A percentile compares a stretch with the other conserved stretches of the same genome.
phyloP scores from a whole-genome alignment of 2,797 vertebrate genomes.

The Oreochromis grahami region DNA sequence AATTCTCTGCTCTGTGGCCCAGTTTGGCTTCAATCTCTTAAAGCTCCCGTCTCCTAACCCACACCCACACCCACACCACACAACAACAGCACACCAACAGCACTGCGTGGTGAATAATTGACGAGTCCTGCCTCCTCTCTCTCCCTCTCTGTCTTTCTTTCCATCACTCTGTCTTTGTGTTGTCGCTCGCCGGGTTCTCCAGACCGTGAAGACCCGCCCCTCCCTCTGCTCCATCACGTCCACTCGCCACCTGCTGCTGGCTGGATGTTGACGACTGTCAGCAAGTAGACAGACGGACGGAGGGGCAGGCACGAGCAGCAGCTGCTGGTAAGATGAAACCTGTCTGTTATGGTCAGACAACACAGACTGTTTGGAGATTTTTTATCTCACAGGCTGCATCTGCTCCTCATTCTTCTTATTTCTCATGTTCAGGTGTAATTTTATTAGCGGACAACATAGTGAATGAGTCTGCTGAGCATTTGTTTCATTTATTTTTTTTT shows the following conservation, averaged over 20 bases:
- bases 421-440: neutral
- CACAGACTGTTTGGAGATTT: neutral
- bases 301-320: slow-evolving; percentile 8
- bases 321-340: neutral
- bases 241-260: slow-evolving; percentile 26
- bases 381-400: neutral
- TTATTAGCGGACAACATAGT: neutral
- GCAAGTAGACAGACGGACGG: neutral
- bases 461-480: neutral
- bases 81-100: neutral
- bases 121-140: slow-evolving; percentile 24
- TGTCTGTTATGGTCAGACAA: neutral
- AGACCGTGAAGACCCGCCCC: slow-evolving; percentile 1
- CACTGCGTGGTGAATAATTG: slow-evolving; percentile 67
- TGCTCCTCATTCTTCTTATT: neutral
- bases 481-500: neutral
- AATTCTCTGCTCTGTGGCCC: slow-evolving; percentile 42
- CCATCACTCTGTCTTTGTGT: slow-evolving; percentile 49
- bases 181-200: slow-evolving; percentile 11
- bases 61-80: slow-evolving; percentile 4
- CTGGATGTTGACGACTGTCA: neutral
- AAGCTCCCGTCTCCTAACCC: neutral
- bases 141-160: slow-evolving; percentile 28
- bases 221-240: slow-evolving; percentile 18
- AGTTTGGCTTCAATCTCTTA: slow-evolving; percentile 52